These are phyloP conservation scores for Myotis pilosus DNA, from an alignment of 2,797 vertebrate genomes.

Conservation along the genomic window DNA sequence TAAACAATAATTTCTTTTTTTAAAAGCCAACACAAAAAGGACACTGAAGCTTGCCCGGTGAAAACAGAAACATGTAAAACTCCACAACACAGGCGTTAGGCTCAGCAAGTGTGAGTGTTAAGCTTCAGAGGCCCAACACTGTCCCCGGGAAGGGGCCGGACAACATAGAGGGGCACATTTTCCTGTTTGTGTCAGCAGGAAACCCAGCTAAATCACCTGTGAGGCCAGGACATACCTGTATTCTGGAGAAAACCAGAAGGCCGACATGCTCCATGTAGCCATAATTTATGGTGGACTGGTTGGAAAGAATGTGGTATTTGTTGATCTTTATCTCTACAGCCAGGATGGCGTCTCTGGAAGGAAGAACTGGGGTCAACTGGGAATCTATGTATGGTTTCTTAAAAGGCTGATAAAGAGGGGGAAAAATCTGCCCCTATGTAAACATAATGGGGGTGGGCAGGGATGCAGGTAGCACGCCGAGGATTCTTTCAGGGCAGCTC, in stretches of 20 bases:
- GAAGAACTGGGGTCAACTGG: neutral
- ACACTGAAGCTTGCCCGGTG: neutral
- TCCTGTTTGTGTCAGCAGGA: neutral
- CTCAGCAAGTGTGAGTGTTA: neutral
- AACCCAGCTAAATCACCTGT: neutral
- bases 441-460: neutral
- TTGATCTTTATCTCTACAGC: constrained; percentile 30
- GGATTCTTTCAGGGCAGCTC: neutral
- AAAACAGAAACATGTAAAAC: constrained; percentile 10
- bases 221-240: neutral
- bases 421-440: neutral
- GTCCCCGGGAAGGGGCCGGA: neutral
- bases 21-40: neutral
- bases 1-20: neutral
- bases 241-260: neutral
- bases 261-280: neutral
- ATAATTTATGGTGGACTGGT: neutral
- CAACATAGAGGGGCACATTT: neutral
- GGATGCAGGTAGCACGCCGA: fast-evolving
- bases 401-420: neutral
- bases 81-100: neutral
- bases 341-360: neutral
- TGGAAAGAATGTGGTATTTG: constrained; percentile 21
- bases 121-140: neutral
- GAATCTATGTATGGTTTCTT: constrained; percentile 19